These are phyloP conservation scores for Drosophila longiperda DNA, from an alignment of 2,888 invertebrate genomes.

Conservation along the genomic window DNA sequence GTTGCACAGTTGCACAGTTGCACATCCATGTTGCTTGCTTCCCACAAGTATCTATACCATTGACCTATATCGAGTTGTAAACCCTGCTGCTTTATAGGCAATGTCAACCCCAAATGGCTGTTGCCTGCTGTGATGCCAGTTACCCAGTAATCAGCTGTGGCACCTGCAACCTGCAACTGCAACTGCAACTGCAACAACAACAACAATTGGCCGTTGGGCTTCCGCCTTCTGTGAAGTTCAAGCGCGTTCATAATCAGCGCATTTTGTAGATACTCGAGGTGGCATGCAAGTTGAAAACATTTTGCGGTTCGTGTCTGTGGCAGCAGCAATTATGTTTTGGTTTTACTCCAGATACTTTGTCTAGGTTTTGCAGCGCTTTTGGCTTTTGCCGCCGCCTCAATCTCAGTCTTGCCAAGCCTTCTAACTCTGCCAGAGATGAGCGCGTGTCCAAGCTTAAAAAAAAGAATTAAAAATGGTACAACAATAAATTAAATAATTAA, in stretches of 20 bases:
- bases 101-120: slow-evolving; percentile 50
- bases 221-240: slow-evolving; percentile 55
- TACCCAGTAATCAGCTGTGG: slow-evolving; percentile 43
- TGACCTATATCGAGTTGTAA: slow-evolving; percentile 64
- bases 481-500: background rate
- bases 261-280: slow-evolving; percentile 71
- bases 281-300: slow-evolving; percentile 64
- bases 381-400: slow-evolving; percentile 24
- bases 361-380: slow-evolving; percentile 55
- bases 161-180: slow-evolving; percentile 55
- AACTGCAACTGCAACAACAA: slow-evolving; percentile 16
- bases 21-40: slow-evolving; percentile 19
- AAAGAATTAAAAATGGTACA: background rate
- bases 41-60: slow-evolving; percentile 46
- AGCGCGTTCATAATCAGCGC: slow-evolving; percentile 77
- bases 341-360: slow-evolving; percentile 77
- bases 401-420: slow-evolving; percentile 27
- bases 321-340: slow-evolving; percentile 75
- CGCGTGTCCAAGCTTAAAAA: slow-evolving; percentile 4
- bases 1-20: background rate
- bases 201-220: slow-evolving; percentile 29
- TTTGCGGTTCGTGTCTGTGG: slow-evolving; percentile 71
- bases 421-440: slow-evolving; percentile 14
- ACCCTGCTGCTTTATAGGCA: slow-evolving; percentile 55
- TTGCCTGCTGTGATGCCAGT: slow-evolving; percentile 36